Base-by-base conservation (phyloP, 2,797 vertebrate genomes). In the Acanthurus leucopareius region DNA sequence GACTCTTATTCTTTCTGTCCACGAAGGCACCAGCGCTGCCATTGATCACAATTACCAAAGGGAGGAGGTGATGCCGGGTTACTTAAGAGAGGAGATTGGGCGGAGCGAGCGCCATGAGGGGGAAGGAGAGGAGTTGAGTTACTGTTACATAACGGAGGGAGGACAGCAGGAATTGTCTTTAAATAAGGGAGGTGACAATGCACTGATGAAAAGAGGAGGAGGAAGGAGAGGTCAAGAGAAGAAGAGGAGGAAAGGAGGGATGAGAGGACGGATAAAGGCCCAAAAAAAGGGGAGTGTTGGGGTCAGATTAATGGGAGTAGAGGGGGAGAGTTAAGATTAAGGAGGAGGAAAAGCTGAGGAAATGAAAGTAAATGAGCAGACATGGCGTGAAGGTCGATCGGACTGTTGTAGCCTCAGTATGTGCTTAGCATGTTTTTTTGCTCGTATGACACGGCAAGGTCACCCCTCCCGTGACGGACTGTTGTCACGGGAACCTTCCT, bases 401-500 rank as follows among this genome's bases (percentile, higher is more conserved):
- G 52, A 57, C 19, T 14, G 35, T 44, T 25, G 64, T 25, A 25
- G 10, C 57, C 59, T 49, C 62, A 2, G 25, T 15, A 0, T 59
- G 53, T 59, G n/a, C 54, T 70, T 68, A 58, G 15, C 62, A 44
- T 75, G 80, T 81, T 81, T 62, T 71, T 73, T 62, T 69, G 59
- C 60, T 53, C 62, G 51, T 66, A 7, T 74, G 80, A 85, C 79
- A 88, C 32, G 0, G 28, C 86, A 89, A 92, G 88, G 90, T 89
- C 88, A 81, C 22, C 10, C 53, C 20, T 62, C 69, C 75, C 75
- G 4, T 73, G 82, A 85, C 16, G 5, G 73, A 56, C 67, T 54
- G 88, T 91, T 59, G 90, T 88, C 90, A 87, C 35, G 91, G 89
- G 60, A 91, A 83, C 79, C 82, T 71, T 82, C 67, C 52, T 62